These are phyloP conservation scores for Spodoptera litura DNA, from an alignment of 1,140 invertebrate species.

Conservation along the genomic window DNA sequence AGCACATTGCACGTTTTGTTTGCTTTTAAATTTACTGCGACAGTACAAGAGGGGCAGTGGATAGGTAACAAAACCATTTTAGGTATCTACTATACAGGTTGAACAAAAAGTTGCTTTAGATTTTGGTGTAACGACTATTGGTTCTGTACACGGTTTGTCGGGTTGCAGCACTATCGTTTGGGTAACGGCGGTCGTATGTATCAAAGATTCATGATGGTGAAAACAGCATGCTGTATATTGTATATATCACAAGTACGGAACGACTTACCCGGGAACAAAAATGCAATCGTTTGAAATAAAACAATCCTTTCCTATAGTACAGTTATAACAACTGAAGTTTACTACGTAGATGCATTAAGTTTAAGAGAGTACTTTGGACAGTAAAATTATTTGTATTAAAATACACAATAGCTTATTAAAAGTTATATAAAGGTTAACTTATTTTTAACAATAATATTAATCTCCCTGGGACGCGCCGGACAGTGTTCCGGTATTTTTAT, in stretches of 20 bases:
- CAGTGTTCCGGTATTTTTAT: too few species aligned
- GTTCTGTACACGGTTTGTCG: neutral
- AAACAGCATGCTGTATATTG: neutral
- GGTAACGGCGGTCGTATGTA: neutral
- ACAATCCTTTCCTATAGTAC: too few species aligned
- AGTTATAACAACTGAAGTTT: too few species aligned
- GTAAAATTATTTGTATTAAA: too few species aligned
- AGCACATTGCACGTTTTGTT: conserved; percentile 71
- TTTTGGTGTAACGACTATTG: conserved; percentile 15
- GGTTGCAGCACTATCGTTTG: neutral
- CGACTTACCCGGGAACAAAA: too few species aligned
- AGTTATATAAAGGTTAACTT: too few species aligned
- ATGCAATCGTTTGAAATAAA: too few species aligned
- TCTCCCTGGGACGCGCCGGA: too few species aligned
- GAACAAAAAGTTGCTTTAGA: conserved; percentile 4
- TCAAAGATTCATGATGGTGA: conserved; percentile 7
- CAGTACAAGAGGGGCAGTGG: conserved; percentile 41
- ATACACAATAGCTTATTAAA: too few species aligned
- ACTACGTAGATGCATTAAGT: too few species aligned
- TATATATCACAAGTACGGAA: neutral
- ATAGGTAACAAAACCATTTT: conserved; percentile 21
- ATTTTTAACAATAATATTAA: too few species aligned
- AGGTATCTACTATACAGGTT: conserved; percentile 4
- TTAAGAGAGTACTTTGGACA: too few species aligned
- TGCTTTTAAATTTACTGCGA: conserved; percentile 58